Percentiles rank a stretch among this genome's conserved stretches.
Evolutionary conservation across 2,797 vertebrate species (phyloP).

Genomic region (Falco berigora): DNA sequence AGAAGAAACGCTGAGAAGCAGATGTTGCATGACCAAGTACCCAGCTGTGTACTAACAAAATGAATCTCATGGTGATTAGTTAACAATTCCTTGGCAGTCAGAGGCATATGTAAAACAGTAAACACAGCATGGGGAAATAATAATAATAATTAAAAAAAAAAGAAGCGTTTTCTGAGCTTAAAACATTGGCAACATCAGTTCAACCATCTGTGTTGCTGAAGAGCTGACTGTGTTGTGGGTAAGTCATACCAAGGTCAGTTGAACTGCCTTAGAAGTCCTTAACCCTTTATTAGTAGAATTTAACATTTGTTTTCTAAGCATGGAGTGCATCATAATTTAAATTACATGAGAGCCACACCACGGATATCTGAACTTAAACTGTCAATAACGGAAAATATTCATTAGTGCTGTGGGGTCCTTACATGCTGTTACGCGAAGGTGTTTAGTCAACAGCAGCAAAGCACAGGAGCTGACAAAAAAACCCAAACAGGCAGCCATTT

Average conservation of each 20-base stretch:
- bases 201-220: slow-evolving; percentile 63
- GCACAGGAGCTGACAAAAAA: background rate
- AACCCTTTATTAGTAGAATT: background rate
- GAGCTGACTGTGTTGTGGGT: slow-evolving; percentile 46
- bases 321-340: fast-evolving
- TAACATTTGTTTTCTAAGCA: background rate
- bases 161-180: slow-evolving; percentile 44
- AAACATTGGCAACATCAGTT: slow-evolving; percentile 57
- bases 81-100: slow-evolving; percentile 73
- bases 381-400: background rate
- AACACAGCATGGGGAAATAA: slow-evolving; percentile 59
- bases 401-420: background rate
- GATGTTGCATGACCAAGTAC: slow-evolving; percentile 68
- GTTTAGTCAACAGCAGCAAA: background rate
- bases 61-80: slow-evolving; percentile 70
- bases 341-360: background rate
- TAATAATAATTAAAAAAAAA: background rate
- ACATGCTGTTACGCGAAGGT: background rate
- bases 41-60: slow-evolving; percentile 72
- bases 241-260: slow-evolving; percentile 62
- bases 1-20: slow-evolving; percentile 62
- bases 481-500: background rate
- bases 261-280: background rate
- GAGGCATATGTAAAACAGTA: slow-evolving; percentile 64
- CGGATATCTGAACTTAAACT: background rate